Conservation (phyloP, 2,113 vertebrate genomes). For the Silurus glanis region DNA sequence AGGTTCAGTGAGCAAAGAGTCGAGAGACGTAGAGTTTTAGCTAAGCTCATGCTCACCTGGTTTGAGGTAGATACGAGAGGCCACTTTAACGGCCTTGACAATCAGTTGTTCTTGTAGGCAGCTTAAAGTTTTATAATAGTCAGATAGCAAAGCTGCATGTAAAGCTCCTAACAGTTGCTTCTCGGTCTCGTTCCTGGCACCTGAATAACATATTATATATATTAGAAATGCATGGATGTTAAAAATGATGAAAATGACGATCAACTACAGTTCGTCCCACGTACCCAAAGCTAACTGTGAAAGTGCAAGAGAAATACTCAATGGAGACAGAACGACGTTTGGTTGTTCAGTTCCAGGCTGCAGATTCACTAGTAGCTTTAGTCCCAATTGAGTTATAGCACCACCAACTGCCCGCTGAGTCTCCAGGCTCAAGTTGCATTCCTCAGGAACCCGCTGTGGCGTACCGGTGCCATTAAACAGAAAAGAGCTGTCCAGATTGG, state of each 20-base stretch:
- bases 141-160: constrained; percentile 64
- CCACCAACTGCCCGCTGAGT: constrained; percentile 61
- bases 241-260: not conserved
- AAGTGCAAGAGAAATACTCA: constrained; percentile 78
- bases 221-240: not conserved
- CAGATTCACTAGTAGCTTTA: constrained; percentile 72
- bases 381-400: constrained; percentile 76
- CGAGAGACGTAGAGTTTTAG: not conserved
- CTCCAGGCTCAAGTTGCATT: constrained; percentile 48
- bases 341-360: constrained; percentile 63
- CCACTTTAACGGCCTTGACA: constrained; percentile 66
- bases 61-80: constrained; percentile 75
- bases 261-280: not conserved
- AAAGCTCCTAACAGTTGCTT: constrained; percentile 68
- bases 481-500: not conserved
- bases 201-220: constrained; percentile 55
- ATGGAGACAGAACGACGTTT: constrained; percentile 79
- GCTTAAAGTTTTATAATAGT: constrained; percentile 72
- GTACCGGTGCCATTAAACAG: constrained; percentile 9
- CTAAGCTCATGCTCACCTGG: constrained; percentile 69
- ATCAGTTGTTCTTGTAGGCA: constrained; percentile 63
- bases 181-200: constrained; percentile 77
- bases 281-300: constrained; percentile 82
- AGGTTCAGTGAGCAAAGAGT: not conserved
- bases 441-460: constrained; percentile 7